Evolutionary conservation across 2,113 vertebrate genomes (phyloP), one percentile per base, ranked within the genome.

Genomic region (Perognathus longimembris): DNA sequence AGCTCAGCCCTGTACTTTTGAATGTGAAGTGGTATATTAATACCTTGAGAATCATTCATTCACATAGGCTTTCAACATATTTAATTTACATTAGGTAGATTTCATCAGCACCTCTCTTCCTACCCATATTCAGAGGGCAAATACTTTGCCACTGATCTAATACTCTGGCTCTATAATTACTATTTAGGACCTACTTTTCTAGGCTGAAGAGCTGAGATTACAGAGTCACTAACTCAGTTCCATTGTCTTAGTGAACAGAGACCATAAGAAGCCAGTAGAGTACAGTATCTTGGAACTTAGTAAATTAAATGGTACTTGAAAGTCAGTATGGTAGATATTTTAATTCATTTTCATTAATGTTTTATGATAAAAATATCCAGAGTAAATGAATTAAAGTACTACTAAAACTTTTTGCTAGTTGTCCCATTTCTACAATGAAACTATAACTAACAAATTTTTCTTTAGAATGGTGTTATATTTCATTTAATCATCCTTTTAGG

Each of bases 321-420:
- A n/a, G n/a, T n/a, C n/a, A n/a, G n/a, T n/a, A n/a, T 45, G 26
- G 66, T 93, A 67, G 40, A 38, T 83, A 61, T 71, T 93, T 80
- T 86, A 59, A 50, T 85, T 54, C 26, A 38, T 1, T 94, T 94
- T 81, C 20, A 38, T 78, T 86, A 67, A 59, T 81, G 32, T 84
- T 89, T 15, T 87, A 80, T 38, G 11, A 63, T 78, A 88, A 71
- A 94, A 93, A 28, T 76, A 79, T 84, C 24, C 75, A 64, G 14
- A 18, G 30, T 61, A 88, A 70, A 11, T 66, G 20, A 42, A n/a
- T 94, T 26, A 69, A 77, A 59, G 17, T 34, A 40, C 64, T 54
- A 7, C 14, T 64, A 36, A 30, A 89, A 50, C 30, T n/a, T 89
- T 85, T 81, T 88, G 42, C 6, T 34, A 79, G 0, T 78, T 86